Evolutionary conservation across 2,888 invertebrate species (phyloP).

Genomic region (Liopterus haemorrhoidalis): DNA sequence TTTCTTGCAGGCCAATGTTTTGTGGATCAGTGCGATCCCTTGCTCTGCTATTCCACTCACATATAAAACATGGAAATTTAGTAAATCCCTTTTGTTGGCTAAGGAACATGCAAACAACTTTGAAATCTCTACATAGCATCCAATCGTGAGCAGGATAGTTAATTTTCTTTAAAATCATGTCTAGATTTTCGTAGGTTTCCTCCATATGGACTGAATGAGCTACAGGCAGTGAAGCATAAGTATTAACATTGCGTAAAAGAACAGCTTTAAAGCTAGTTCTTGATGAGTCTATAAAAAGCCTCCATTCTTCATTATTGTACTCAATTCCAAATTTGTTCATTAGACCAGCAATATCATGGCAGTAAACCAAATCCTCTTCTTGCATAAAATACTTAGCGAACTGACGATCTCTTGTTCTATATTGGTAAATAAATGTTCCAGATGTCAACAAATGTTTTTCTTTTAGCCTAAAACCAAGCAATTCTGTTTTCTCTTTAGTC

Average conservation of each 20-base stretch:
- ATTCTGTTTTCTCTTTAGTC: conserved; percentile 24
- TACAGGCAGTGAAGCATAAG: conserved; percentile 15
- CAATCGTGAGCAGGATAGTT: too few relatives aligned
- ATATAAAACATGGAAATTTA: conserved; percentile 3
- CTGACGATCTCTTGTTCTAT: conserved; percentile 10
- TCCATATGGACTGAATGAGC: conserved; percentile 16
- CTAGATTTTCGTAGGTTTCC: conserved; percentile 15
- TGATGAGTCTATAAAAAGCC: conserved; percentile 11
- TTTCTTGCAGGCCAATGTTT: conserved; percentile 14
- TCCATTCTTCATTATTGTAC: too few relatives aligned
- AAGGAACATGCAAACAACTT: too few relatives aligned
- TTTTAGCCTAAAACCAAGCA: conserved; percentile 25
- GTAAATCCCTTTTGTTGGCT: too few relatives aligned
- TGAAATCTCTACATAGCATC: too few relatives aligned
- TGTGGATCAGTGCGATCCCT: conserved; percentile 12
- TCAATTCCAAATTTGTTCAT: conserved; percentile 18
- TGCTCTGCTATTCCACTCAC: conserved; percentile 14
- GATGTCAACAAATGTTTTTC: conserved; percentile 19
- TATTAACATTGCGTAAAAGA: conserved; percentile 19
- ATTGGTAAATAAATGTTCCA: conserved; percentile 4
- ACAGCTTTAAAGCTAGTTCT: conserved; percentile 13
- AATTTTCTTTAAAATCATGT: too few relatives aligned
- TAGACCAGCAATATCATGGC: conserved; percentile 12
- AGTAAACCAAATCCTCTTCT: conserved; percentile 17
- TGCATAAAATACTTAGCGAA: conserved; percentile 14